phyloP scores from a whole-genome alignment of 2,113 vertebrate genomes.

The Anseranas semipalmata region DNA sequence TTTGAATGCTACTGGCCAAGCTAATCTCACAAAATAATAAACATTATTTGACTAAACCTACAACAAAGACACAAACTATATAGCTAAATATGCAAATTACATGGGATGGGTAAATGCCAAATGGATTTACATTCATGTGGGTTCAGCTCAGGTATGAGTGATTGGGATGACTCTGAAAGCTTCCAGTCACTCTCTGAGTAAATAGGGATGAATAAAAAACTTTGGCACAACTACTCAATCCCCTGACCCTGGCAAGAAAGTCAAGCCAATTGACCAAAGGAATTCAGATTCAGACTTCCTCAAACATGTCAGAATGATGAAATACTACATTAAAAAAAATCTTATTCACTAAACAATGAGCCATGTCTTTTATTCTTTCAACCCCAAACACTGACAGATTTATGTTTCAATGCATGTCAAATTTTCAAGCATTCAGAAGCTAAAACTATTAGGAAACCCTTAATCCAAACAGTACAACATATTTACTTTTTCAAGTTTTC shows the following conservation, averaged over 20 bases:
- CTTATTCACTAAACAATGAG: not conserved
- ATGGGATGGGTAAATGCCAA: slow-evolving; percentile 21
- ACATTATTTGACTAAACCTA: not conserved
- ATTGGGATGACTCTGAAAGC: slow-evolving; percentile 52
- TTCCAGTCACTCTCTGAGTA: slow-evolving; percentile 23
- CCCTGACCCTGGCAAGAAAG: not conserved
- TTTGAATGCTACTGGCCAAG: not conserved
- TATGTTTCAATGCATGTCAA: not conserved
- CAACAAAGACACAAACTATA: not conserved
- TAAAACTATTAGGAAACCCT: not conserved
- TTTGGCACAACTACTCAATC: not conserved
- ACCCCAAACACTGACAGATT: not conserved
- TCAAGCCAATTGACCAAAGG: not conserved
- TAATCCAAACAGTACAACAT: not conserved
- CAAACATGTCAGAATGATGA: not conserved
- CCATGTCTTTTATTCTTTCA: not conserved
- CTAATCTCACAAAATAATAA: not conserved
- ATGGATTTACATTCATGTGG: slow-evolving; percentile 38
- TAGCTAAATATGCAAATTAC: slow-evolving; percentile 20
- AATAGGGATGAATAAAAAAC: slow-evolving; percentile 30
- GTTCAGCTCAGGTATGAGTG: slow-evolving; percentile 8
- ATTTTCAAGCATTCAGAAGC: not conserved
- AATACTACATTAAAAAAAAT: not conserved
- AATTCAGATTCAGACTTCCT: slow-evolving; percentile 26
- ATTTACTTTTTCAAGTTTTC: not conserved